Conservation (phyloP, 1,140 invertebrate genomes). For the Drosophila arawakana region DNA sequence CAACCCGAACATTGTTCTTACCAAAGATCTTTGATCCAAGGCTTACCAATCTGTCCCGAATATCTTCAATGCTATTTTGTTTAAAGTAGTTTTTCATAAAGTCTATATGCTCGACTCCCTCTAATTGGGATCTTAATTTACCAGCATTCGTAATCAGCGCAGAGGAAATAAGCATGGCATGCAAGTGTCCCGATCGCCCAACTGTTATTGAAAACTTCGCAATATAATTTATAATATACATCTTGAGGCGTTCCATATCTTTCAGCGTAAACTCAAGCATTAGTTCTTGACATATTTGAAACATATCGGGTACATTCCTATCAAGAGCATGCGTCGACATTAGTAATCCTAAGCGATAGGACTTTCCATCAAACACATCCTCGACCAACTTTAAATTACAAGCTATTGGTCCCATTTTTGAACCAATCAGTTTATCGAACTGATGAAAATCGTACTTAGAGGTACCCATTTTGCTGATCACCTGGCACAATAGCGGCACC, state of each 20-base stretch:
- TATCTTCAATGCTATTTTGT: conserved; percentile 86
- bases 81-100: conserved; percentile 92
- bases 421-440: conserved; percentile 91
- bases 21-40: conserved; percentile 88
- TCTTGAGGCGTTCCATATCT: conserved; percentile 90
- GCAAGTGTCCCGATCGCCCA: conserved; percentile 90
- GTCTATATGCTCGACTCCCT: conserved; percentile 91
- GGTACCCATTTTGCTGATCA: conserved; percentile 94
- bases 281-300: conserved; percentile 92
- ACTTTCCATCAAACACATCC: conserved; percentile 87
- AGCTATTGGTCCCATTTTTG: conserved; percentile 91
- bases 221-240: conserved; percentile 91
- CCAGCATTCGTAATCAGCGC: conserved; percentile 89
- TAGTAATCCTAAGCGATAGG: conserved; percentile 90
- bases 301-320: conserved; percentile 91
- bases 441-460: conserved; percentile 90
- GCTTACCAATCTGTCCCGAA: conserved; percentile 87
- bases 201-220: conserved; percentile 91
- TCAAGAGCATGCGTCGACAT: conserved; percentile 93
- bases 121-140: conserved; percentile 88
- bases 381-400: conserved; percentile 89
- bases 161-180: conserved; percentile 91
- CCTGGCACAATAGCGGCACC: conserved; percentile 92
- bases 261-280: conserved; percentile 89
- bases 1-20: conserved; percentile 87